phyloP scores from a whole-genome alignment of 2,797 vertebrate genomes.

The Gobionotothen gibberifrons region DNA sequence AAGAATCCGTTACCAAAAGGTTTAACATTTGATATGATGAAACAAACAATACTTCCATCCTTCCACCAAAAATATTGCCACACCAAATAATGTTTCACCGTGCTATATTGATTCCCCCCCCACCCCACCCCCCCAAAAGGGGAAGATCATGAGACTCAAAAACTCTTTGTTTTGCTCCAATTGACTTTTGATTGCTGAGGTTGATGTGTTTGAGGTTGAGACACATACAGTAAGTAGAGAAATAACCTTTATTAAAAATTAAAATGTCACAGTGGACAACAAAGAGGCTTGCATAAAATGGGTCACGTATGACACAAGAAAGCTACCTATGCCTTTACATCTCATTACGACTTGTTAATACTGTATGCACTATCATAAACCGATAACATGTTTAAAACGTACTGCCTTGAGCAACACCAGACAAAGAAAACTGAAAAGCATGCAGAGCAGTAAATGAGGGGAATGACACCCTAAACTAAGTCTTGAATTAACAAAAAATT shows the following conservation, averaged over 20 bases:
- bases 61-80: too few species aligned
- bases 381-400: not conserved
- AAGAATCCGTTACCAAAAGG: too few species aligned
- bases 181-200: not conserved
- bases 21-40: too few species aligned
- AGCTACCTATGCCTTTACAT: not conserved
- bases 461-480: not conserved
- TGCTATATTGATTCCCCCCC: too few species aligned
- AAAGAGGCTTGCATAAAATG: slow-evolving; percentile 31
- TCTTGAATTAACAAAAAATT: not conserved
- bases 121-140: not conserved
- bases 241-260: slow-evolving; percentile 65
- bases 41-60: too few species aligned
- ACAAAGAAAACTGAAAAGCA: slow-evolving; percentile 13
- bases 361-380: slow-evolving; percentile 3
- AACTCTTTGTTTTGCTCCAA: not conserved
- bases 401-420: not conserved
- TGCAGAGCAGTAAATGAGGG: slow-evolving; percentile 3
- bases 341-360: slow-evolving; percentile 24
- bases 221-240: slow-evolving; percentile 27
- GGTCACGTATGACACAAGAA: not conserved
- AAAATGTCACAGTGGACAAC: slow-evolving; percentile 42
- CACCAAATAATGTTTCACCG: too few species aligned
- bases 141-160: not conserved
- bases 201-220: not conserved